Evolutionary conservation across 1,140 invertebrate species (phyloP).

Genomic region (Frieseomelitta varia): DNA sequence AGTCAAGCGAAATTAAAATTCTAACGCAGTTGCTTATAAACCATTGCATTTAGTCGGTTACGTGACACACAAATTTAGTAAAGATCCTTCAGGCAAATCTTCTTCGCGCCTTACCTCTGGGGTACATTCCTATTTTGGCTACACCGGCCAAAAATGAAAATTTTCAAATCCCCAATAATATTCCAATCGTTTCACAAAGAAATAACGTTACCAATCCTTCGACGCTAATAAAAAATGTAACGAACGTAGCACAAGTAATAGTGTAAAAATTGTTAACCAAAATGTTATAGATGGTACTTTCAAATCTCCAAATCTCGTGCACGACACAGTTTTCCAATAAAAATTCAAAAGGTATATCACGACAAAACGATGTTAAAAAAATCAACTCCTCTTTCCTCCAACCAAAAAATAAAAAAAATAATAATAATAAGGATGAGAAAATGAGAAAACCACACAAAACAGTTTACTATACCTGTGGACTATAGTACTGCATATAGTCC

Average conservation of each 20-base stretch:
- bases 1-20: neutral
- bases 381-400: too few species aligned
- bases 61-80: neutral
- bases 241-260: too few species aligned
- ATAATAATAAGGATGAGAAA: neutral
- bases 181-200: too few species aligned
- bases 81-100: neutral
- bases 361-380: neutral
- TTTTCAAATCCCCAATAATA: too few species aligned
- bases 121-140: neutral
- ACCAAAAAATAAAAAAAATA: neutral
- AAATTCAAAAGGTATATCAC: too few species aligned
- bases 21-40: neutral
- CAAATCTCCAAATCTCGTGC: too few species aligned
- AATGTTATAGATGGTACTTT: too few species aligned
- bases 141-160: neutral
- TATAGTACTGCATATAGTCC: constrained; percentile 81
- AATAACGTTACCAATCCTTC: too few species aligned
- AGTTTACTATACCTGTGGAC: constrained; percentile 75
- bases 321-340: too few species aligned
- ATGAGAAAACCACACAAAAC: neutral
- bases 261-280: too few species aligned
- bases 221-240: too few species aligned
- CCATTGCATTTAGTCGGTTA: neutral
- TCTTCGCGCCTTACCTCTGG: too few species aligned